A percentile compares a stretch with the other conserved stretches of the same genome.
Evolutionary conservation across 2,888 invertebrate species (phyloP).

Genomic region (Diploptera punctata): DNA sequence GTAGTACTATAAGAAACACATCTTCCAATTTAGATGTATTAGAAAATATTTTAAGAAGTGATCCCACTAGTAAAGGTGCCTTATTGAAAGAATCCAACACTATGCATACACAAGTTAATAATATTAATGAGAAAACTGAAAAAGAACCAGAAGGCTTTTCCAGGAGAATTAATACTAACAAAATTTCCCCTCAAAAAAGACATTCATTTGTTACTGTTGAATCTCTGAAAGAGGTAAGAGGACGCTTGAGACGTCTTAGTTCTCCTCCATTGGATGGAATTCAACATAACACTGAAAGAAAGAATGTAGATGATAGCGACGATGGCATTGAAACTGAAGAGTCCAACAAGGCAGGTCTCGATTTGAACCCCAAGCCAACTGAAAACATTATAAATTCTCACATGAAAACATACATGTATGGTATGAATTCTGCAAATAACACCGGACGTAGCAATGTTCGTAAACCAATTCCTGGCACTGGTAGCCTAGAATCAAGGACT

Average conservation of each 20-base stretch:
- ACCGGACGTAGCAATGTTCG: constrained; percentile 51
- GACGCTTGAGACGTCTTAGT: constrained; percentile 61
- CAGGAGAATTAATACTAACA: constrained; percentile 11
- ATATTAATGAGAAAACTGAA: constrained; percentile 10
- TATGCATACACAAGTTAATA: not conserved
- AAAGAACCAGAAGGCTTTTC: constrained; percentile 29
- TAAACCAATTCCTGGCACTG: constrained; percentile 52
- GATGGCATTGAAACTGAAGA: constrained; percentile 59
- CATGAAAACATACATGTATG: constrained; percentile 57
- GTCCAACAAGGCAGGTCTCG: constrained; percentile 33
- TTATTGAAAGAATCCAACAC: not conserved
- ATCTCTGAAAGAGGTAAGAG: constrained; percentile 64
- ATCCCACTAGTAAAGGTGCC: not conserved
- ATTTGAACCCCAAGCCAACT: constrained; percentile 33
- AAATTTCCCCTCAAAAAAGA: constrained; percentile 45
- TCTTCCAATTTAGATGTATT: constrained; percentile 23
- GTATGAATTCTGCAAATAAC: constrained; percentile 53
- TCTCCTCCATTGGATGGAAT: constrained; percentile 33
- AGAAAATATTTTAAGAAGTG: constrained; percentile 29
- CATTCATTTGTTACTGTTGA: constrained; percentile 66
- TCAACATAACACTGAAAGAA: constrained; percentile 21
- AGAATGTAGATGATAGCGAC: constrained; percentile 51
- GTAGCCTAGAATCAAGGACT: constrained; percentile 57
- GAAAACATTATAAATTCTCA: constrained; percentile 49
- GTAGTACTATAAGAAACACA: not conserved